Evolutionary conservation across 2,113 vertebrate species (phyloP).

Genomic region (Myotis yumanensis): DNA sequence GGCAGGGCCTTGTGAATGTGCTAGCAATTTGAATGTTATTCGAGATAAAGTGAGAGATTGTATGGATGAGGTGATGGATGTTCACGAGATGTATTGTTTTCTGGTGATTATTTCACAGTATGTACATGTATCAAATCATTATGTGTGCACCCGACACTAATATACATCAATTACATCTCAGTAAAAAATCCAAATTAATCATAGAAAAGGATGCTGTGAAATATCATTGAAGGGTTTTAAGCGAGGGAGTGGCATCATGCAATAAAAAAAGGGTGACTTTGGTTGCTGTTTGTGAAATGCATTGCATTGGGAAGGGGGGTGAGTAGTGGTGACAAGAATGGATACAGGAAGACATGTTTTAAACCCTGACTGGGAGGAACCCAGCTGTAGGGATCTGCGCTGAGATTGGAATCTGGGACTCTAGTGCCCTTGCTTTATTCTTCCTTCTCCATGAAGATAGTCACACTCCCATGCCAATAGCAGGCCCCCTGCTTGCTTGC

Average conservation of each 20-base stretch:
- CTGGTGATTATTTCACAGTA: background rate
- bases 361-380: background rate
- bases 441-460: rapidly evolving
- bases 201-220: background rate
- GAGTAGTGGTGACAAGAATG: background rate
- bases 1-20: too few relatives aligned
- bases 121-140: background rate
- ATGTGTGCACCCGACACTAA: background rate
- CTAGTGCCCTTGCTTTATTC: background rate
- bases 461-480: rapidly evolving
- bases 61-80: background rate
- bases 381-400: rapidly evolving
- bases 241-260: background rate
- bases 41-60: background rate
- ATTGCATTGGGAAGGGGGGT: background rate
- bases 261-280: background rate
- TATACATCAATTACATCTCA: background rate
- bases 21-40: background rate
- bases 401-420: too few relatives aligned
- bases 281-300: background rate
- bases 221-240: background rate
- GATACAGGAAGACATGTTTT: background rate
- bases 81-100: background rate
- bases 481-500: background rate
- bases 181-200: background rate